phyloP scores from a whole-genome alignment of 2,113 vertebrate species.

The Gobiocypris rarus region DNA sequence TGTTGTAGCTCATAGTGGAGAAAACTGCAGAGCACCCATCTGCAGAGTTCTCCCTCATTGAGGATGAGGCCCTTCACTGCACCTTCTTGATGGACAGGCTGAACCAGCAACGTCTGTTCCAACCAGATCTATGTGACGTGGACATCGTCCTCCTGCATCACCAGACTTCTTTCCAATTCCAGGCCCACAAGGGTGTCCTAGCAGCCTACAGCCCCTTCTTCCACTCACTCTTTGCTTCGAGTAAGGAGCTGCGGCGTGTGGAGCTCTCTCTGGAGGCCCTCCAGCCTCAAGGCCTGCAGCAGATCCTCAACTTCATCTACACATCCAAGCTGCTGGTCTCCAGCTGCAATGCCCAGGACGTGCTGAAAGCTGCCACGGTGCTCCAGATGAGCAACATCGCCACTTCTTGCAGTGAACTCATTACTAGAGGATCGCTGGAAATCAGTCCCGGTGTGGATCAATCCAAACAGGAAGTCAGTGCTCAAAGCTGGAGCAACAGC shows the following conservation, averaged over 20 bases:
- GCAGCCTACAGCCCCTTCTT: conserved; percentile 90
- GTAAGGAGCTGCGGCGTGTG: conserved; percentile 86
- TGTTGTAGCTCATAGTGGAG: conserved; percentile 86
- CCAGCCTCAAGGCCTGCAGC: conserved; percentile 82
- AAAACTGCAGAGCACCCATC: conserved; percentile 86
- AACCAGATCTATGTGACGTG: conserved; percentile 88
- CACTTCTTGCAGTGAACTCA: conserved; percentile 84
- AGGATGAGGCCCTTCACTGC: conserved; percentile 88
- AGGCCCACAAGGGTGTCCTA: conserved; percentile 86
- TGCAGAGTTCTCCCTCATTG: conserved; percentile 87
- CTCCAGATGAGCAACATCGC: conserved; percentile 87
- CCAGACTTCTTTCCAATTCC: conserved; percentile 85
- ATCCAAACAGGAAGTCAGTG: conserved; percentile 63
- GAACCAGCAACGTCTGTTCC: conserved; percentile 89
- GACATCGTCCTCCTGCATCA: conserved; percentile 87
- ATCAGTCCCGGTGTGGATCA: conserved; percentile 64
- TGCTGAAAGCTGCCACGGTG: conserved; percentile 82
- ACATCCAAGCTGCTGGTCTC: conserved; percentile 88
- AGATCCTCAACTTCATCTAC: conserved; percentile 91
- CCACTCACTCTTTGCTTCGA: conserved; percentile 87
- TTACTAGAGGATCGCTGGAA: conserved; percentile 79
- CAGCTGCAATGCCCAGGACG: conserved; percentile 83
- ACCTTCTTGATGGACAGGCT: conserved; percentile 89
- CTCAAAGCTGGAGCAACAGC: conserved; percentile 33
- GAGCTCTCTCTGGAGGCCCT: conserved; percentile 87